phyloP scores from a whole-genome alignment of 1,140 invertebrate genomes.

The Saccostrea echinata region DNA sequence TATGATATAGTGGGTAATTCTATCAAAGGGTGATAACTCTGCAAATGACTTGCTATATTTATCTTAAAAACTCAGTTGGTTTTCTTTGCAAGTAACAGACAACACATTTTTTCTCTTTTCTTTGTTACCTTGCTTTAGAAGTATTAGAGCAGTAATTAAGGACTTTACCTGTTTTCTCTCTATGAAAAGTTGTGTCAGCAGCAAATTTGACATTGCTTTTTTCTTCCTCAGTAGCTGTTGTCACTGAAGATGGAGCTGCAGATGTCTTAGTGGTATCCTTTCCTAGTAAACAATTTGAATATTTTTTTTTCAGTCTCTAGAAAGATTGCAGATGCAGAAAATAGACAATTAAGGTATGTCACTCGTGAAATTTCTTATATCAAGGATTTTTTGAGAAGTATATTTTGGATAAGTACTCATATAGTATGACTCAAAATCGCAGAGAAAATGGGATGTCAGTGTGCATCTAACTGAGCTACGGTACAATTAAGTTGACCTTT shows the following conservation, averaged over 20 bases:
- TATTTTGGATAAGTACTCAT: no score
- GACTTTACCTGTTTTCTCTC: slow-evolving; percentile 73
- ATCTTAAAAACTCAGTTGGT: not conserved
- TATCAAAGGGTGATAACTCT: not conserved
- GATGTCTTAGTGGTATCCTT: not conserved
- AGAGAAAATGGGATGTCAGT: no score
- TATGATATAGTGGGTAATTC: not conserved
- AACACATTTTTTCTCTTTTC: no score
- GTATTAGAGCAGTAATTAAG: no score
- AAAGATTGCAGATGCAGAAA: not conserved
- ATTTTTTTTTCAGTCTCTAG: not conserved
- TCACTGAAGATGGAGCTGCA: not conserved
- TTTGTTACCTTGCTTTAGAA: no score
- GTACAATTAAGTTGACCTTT: no score
- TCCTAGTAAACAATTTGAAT: not conserved
- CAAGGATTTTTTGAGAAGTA: no score
- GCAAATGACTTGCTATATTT: not conserved
- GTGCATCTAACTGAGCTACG: no score
- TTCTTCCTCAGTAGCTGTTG: not conserved
- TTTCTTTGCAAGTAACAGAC: no score
- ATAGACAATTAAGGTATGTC: no score
- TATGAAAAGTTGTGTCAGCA: slow-evolving; percentile 72
- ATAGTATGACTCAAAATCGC: no score
- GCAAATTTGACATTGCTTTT: slow-evolving; percentile 72
- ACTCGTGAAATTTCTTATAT: no score